These are phyloP conservation scores for Paratrypauchen microcephalus DNA, from an alignment of 2,797 vertebrate genomes.

Conservation along the genomic window DNA sequence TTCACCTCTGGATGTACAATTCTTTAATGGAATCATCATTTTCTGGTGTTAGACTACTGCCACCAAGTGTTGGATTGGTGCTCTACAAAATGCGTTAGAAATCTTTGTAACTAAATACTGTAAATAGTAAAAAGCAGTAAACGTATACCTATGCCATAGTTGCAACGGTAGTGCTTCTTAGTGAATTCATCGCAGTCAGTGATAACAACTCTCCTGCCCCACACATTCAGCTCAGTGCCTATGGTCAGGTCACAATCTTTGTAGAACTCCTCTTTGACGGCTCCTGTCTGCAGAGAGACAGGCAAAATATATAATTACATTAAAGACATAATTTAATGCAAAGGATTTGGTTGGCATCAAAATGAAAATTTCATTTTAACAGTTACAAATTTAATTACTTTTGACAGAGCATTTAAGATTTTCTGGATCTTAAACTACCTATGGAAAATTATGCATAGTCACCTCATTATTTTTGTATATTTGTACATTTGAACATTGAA, in stretches of 20 bases:
- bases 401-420: not conserved
- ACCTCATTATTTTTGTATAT: not conserved
- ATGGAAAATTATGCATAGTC: not conserved
- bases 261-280: conserved; percentile 82
- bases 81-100: conserved; percentile 19
- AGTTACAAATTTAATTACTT: not conserved
- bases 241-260: conserved; percentile 86
- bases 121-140: not conserved
- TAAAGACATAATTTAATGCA: not conserved
- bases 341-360: not conserved
- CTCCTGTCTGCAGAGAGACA: conserved; percentile 78
- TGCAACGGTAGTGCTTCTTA: conserved; percentile 86
- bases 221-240: conserved; percentile 85
- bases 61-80: conserved; percentile 61
- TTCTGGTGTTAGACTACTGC: conserved; percentile 52
- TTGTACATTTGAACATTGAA: not conserved
- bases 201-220: conserved; percentile 86
- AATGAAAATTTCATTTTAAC: not conserved
- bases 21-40: not conserved
- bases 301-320: not conserved
- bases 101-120: not conserved
- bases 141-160: conserved; percentile 82
- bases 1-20: too few species aligned
- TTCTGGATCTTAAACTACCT: not conserved
- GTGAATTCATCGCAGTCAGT: conserved; percentile 92